Evolutionary conservation across 2,888 invertebrate species (phyloP), one percentile per base, ranked within the genome.

Genomic region (Capitulum mitella): DNA sequence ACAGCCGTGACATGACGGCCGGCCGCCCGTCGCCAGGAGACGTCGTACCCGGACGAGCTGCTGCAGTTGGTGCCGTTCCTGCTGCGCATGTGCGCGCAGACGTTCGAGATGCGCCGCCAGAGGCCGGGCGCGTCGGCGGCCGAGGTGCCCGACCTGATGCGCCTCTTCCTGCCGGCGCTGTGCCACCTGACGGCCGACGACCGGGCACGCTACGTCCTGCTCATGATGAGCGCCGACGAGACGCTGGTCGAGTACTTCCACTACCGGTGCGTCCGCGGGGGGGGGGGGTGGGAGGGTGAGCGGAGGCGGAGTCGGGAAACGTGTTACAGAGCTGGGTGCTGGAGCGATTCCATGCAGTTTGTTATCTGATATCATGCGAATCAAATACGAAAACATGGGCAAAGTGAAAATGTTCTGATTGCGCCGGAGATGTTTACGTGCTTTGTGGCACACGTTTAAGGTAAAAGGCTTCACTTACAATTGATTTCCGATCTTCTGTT

Each of bases 181-280:
- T 97, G 96, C 84, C 95, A 97, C 85, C 89, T 97, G 82, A 92
- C 94, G 54, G 94, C 96, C 37, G 97, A 97, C 87, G 96, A 97
- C 83, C 91, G 92, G 83, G 92, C 94, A 0, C 89, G 96, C 82
- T 90, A 91, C 84, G 91, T 95, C 80, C 88, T 95, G 81, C 87
- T 96, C 78, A 89, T 92, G 80, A 88, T 84, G 77, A 81, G 83
- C 29, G 80, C 83, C 34, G 84, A 83, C n/a, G 80, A 82, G 51
- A 54, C 83, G n/a, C 82, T 85, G 29, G 82, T 83, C 77, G 82
- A 83, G n/a, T 85, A 84, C 80, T 81, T 85, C 70, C 79, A 81
- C 19, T 79, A 82, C 61, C 82, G 82, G 51, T 85, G 84, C 84
- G 34, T 70, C n/a, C 29, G 34, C 32, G 34, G 19, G 16, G 34